Percentiles rank a stretch among this genome's conserved stretches.
Conservation (phyloP, 2,113 vertebrate genomes). For the Actenoides lindsayi region DNA sequence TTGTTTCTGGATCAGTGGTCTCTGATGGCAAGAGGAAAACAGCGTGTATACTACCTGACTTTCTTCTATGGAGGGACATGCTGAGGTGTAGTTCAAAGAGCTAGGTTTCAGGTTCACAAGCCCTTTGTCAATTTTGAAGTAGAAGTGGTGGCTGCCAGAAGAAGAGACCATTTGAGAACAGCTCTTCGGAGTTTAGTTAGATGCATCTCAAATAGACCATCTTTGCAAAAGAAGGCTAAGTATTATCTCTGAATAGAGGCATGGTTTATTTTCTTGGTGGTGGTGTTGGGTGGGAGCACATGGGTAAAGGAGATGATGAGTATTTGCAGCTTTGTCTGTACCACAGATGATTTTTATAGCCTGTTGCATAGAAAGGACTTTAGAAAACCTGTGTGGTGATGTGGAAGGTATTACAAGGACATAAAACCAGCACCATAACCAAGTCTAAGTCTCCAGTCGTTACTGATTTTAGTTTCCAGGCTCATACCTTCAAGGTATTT, state of each 20-base stretch:
- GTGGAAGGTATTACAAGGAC: background rate
- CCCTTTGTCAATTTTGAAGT: background rate
- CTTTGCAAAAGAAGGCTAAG: background rate
- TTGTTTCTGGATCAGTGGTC: background rate
- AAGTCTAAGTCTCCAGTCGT: background rate
- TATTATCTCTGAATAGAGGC: background rate
- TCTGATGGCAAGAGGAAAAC: background rate
- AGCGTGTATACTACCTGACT: background rate
- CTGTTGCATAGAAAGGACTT: background rate
- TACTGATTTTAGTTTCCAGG: background rate
- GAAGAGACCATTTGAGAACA: background rate
- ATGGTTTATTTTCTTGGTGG: background rate
- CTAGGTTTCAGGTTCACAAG: background rate
- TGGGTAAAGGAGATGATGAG: background rate
- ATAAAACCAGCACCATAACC: background rate
- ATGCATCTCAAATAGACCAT: background rate
- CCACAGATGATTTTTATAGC: background rate
- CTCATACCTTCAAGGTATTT: background rate
- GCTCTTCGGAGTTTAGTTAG: background rate
- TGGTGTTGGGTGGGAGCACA: background rate
- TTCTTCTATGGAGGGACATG: background rate
- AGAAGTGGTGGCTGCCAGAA: background rate
- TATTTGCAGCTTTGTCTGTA: background rate
- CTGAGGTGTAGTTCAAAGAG: background rate
- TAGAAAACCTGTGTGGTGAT: background rate